A percentile compares a stretch with the other conserved stretches of the same genome.
These are phyloP conservation scores for Accipiter cooperii DNA, from an alignment of 2,113 vertebrate species.

Conservation along the genomic window DNA sequence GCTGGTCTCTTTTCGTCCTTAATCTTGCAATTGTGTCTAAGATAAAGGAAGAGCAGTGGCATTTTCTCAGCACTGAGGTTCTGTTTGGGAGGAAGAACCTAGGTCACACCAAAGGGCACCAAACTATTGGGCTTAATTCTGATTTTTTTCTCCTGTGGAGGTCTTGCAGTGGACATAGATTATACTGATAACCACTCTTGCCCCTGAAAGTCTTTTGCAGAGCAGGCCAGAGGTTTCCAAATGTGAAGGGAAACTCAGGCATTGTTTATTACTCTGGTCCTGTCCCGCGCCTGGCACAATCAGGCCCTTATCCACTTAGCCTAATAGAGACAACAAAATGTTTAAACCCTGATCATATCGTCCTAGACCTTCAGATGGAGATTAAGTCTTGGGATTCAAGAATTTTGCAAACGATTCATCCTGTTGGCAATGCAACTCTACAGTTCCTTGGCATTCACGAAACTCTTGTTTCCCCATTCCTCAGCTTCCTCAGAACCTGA, in stretches of 20 bases:
- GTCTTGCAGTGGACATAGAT: neutral
- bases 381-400: neutral
- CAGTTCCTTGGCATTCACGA: neutral
- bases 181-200: neutral
- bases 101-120: neutral
- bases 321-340: neutral
- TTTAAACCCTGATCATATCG: neutral
- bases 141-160: neutral
- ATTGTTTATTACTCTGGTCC: neutral
- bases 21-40: neutral
- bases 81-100: neutral
- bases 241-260: neutral
- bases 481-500: neutral
- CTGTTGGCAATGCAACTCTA: neutral
- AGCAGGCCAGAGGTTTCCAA: neutral
- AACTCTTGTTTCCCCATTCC: neutral
- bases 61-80: neutral
- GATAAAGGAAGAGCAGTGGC: neutral
- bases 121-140: neutral
- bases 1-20: neutral
- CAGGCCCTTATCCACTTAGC: neutral
- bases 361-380: neutral
- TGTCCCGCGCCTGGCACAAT: neutral
- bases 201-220: neutral
- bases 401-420: neutral